These are phyloP conservation scores for Donacobius atricapilla DNA, from an alignment of 2,113 vertebrate genomes.

Conservation along the genomic window DNA sequence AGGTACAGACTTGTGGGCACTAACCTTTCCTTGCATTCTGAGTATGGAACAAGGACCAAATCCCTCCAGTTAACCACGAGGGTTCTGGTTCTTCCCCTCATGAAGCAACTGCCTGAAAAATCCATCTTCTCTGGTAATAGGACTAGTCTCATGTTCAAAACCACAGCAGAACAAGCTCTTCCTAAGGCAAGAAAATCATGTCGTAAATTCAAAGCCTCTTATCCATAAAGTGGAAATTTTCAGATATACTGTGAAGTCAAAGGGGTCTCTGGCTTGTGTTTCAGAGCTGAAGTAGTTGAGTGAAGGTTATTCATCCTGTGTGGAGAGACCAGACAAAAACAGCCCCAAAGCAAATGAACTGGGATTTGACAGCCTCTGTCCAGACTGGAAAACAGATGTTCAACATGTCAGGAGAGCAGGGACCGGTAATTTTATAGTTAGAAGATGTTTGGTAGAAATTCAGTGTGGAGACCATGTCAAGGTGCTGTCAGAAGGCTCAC, in stretches of 20 bases:
- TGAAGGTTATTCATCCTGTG: background rate
- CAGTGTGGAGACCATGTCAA: background rate
- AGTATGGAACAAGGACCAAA: background rate
- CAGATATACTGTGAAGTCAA: background rate
- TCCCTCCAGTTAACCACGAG: background rate
- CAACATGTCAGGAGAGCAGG: background rate
- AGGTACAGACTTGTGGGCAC: background rate
- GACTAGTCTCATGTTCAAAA: background rate
- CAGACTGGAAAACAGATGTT: constrained; percentile 28
- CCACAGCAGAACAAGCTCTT: background rate
- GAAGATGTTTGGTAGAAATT: background rate
- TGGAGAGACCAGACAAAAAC: background rate
- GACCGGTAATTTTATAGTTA: background rate
- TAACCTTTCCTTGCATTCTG: background rate
- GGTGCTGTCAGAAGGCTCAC: background rate
- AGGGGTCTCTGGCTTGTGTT: background rate
- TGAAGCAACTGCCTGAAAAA: background rate
- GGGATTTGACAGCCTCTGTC: background rate
- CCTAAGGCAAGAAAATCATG: background rate
- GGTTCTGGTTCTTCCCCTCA: background rate
- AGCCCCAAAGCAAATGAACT: background rate
- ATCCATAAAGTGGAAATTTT: background rate
- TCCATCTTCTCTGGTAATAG: background rate
- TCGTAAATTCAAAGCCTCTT: background rate
- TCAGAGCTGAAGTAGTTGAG: background rate